These are phyloP conservation scores for Aphelinus atriplicis DNA, from an alignment of 1,140 invertebrate species.

Conservation along the genomic window DNA sequence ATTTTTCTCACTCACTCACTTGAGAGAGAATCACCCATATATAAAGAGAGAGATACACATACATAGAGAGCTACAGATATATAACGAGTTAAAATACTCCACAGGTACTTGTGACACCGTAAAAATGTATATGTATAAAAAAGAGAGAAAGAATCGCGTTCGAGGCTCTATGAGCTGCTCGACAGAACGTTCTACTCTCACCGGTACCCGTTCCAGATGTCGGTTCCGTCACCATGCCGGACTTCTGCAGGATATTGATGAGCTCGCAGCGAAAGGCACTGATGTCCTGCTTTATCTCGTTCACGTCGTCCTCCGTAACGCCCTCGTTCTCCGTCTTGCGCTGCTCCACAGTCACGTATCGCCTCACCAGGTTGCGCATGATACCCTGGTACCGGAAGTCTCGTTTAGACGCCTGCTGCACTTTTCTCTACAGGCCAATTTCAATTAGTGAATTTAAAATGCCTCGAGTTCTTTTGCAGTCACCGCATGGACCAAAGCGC, in stretches of 20 bases:
- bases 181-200: slow-evolving; percentile 55
- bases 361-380: slow-evolving; percentile 93
- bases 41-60: not conserved
- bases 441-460: slow-evolving; percentile 43
- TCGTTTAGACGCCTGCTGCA: slow-evolving; percentile 87
- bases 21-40: not conserved
- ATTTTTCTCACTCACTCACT: no score
- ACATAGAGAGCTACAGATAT: not conserved
- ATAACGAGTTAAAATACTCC: not conserved
- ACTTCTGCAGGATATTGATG: slow-evolving; percentile 93
- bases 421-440: slow-evolving; percentile 76
- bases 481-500: no score
- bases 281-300: slow-evolving; percentile 99
- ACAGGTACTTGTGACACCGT: not conserved
- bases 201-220: slow-evolving; percentile 78
- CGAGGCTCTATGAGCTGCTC: slow-evolving; percentile 38
- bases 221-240: slow-evolving; percentile 90
- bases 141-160: slow-evolving; percentile 26
- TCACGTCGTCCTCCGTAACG: slow-evolving; percentile 98
- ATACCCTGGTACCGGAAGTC: slow-evolving; percentile 93
- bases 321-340: slow-evolving; percentile 92
- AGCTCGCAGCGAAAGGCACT: slow-evolving; percentile 94
- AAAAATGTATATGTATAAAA: slow-evolving; percentile 19
- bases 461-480: no score
- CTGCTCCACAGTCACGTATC: slow-evolving; percentile 96